Evolutionary conservation across 2,797 vertebrate species (phyloP).

Genomic region (Myoxocephalus aenaeus): DNA sequence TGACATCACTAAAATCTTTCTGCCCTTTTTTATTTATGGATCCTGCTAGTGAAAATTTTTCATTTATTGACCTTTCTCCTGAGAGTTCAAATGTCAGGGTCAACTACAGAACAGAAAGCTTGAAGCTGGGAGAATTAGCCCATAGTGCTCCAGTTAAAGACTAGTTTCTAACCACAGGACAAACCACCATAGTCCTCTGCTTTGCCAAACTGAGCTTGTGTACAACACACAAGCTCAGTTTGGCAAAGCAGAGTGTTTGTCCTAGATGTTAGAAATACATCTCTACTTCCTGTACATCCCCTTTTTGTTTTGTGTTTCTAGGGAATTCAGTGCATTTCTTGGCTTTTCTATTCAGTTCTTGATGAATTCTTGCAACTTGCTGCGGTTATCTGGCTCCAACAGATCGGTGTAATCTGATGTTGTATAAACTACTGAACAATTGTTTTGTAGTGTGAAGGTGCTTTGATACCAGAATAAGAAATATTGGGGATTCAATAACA

Average conservation of each 20-base stretch:
- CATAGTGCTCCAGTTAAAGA: constrained; percentile 23
- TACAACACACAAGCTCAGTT: no score
- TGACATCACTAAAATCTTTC: constrained; percentile 13
- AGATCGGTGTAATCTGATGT: constrained; percentile 68
- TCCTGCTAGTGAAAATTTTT: not conserved
- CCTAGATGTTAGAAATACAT: constrained; percentile 6
- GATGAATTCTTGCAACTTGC: constrained; percentile 25
- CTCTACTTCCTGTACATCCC: not conserved
- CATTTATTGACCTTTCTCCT: constrained; percentile 18
- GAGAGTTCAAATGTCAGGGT: constrained; percentile 51
- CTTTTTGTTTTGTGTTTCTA: not conserved
- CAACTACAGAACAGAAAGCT: constrained; percentile 25
- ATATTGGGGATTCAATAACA: constrained; percentile 51
- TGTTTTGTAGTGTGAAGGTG: constrained; percentile 40
- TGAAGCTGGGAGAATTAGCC: constrained; percentile 26
- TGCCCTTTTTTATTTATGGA: constrained; percentile 17
- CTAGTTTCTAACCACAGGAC: constrained; percentile 22
- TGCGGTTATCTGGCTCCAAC: constrained; percentile 55
- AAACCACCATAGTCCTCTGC: not conserved
- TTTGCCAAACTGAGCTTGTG: not conserved
- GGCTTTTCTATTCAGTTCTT: constrained; percentile 1
- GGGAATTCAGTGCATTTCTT: not conserved
- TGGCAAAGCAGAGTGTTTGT: constrained; percentile 11
- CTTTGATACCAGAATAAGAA: constrained; percentile 47
- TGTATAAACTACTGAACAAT: constrained; percentile 59